These are phyloP conservation scores for Pteronotus mesoamericanus DNA, from an alignment of 2,797 vertebrate genomes.

Conservation along the genomic window DNA sequence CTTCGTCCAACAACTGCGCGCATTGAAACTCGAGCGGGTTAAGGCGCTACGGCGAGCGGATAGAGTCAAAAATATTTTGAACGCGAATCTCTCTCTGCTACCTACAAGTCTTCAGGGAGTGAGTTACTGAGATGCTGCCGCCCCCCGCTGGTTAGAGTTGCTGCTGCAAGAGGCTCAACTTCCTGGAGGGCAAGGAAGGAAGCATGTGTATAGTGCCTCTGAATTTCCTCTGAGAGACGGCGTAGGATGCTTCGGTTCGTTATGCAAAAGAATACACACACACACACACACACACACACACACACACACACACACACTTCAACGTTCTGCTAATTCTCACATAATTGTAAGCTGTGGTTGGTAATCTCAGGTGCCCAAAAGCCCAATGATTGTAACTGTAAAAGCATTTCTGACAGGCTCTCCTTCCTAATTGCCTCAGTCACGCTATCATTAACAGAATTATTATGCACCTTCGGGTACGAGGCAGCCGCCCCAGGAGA, in stretches of 20 bases:
- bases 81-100: conserved; percentile 56
- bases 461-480: neutral
- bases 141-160: conserved; percentile 57
- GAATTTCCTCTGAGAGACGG: conserved; percentile 21
- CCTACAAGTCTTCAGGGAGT: neutral
- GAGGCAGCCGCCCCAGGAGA: neutral
- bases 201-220: neutral
- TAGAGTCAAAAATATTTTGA: conserved; percentile 64
- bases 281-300: too few species aligned
- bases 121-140: conserved; percentile 48
- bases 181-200: neutral
- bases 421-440: neutral
- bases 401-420: conserved; percentile 31
- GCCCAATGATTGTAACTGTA: neutral
- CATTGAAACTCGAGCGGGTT: conserved; percentile 64
- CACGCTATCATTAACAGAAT: neutral
- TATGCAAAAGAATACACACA: neutral
- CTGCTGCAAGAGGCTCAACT: conserved; percentile 49
- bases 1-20: conserved; percentile 58
- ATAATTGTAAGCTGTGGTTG: neutral
- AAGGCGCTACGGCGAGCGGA: conserved; percentile 59
- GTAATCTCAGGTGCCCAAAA: neutral
- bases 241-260: neutral
- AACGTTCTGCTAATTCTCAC: neutral
- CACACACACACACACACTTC: neutral